Percentiles rank a stretch among this genome's conserved stretches.
Evolutionary conservation across 2,113 vertebrate genomes (phyloP).

Genomic region (Genyomyrus donnyi): DNA sequence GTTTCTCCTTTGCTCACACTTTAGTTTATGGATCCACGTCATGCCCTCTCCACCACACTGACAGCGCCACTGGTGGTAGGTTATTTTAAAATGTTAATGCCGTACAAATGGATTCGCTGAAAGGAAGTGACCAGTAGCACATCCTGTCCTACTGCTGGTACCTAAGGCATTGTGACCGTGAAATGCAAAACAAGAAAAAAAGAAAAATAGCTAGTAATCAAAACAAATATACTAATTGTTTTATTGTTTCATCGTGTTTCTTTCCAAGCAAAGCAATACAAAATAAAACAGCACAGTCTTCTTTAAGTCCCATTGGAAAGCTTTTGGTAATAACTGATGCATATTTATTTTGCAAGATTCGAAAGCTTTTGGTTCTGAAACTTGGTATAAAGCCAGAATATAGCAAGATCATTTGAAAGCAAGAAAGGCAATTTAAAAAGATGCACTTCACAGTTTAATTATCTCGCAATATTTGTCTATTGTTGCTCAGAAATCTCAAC

Average conservation of each 20-base stretch:
- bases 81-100: neutral
- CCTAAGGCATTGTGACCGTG: neutral
- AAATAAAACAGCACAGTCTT: neutral
- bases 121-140: neutral
- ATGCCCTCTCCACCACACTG: slow-evolving; percentile 18
- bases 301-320: neutral
- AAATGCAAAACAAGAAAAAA: neutral
- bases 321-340: neutral
- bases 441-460: neutral
- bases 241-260: neutral
- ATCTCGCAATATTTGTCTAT: neutral
- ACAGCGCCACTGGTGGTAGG: neutral
- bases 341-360: neutral
- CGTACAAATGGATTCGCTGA: neutral
- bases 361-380: neutral
- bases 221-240: neutral
- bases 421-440: neutral
- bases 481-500: neutral
- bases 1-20: slow-evolving; percentile 51
- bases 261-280: neutral
- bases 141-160: neutral
- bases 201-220: neutral
- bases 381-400: neutral
- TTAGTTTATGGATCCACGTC: slow-evolving; percentile 63
- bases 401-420: neutral